Evolutionary conservation across 1,140 invertebrate species (phyloP), one percentile per base, ranked within the genome.

Genomic region (Maniola jurtina): DNA sequence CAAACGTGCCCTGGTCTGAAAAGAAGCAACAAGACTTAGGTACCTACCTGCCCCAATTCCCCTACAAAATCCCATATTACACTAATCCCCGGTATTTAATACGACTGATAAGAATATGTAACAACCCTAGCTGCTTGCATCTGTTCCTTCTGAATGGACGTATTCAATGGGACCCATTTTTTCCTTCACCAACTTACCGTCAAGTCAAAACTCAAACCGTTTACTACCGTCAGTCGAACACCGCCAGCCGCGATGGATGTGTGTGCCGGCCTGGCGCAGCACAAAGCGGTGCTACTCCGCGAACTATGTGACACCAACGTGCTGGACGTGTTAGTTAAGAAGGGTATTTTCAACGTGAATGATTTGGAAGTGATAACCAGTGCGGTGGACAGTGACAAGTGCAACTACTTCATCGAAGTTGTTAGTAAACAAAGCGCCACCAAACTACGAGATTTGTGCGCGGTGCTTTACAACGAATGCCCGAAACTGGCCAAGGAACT

Each of bases 351-450:
- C 59, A 87, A 76, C 78, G 68, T 90, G 34, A 82, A 81, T 55
- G 90, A 91, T 70, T 77, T 91, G 56, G 89, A 91, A 72, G 81
- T 86, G 61, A 89, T 91, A 71, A 86, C 86, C 3, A 84, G 87
- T 83, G 86, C 87, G 10, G 66, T 75, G 45, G 87, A 90, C 68
- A 77, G 77, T 77, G 90, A 91, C 70, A 91, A 91, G 83, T 91
- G 90, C 73, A 88, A 90, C 80, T 87, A 83, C 75, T 91, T 91
- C 67, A 83, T 91, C 63, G 87, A 91, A 73, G 77, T 88, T 88
- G 86, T 91, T 84, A 77, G 89, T 84, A 91, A 91, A 90, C 88
- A 91, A 83, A 87, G 81, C 81, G 81, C 79, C 72, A 77, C 71
- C 16, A 89, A 86, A 83, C 88, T 91, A 68, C 81, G 80, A 65